A percentile compares a stretch with the other conserved stretches of the same genome.
These are phyloP conservation scores for Halocaridina rubra DNA, from an alignment of 2,888 invertebrate species.

Conservation along the genomic window DNA sequence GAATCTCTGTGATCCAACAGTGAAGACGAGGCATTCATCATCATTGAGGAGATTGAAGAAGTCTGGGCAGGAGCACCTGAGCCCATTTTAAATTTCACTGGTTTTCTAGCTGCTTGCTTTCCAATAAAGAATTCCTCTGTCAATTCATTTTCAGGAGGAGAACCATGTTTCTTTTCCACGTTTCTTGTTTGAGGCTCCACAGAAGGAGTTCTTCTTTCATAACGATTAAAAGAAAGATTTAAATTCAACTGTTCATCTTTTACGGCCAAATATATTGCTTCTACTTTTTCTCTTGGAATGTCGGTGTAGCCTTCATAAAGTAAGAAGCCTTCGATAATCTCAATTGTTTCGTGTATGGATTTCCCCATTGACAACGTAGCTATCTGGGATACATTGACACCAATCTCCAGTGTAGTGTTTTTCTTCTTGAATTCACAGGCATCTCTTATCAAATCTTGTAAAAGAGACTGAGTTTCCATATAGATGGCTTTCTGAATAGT, in stretches of 20 bases:
- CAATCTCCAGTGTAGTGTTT: neutral
- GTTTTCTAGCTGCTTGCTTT: too few species aligned
- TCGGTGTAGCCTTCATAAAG: neutral
- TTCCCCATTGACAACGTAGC: neutral
- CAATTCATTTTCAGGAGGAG: neutral
- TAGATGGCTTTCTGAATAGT: neutral
- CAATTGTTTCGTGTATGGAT: neutral
- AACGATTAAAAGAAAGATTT: neutral
- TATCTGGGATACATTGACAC: neutral
- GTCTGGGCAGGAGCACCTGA: too few species aligned
- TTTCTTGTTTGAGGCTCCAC: neutral
- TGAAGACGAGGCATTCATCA: too few species aligned
- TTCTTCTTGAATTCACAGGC: neutral
- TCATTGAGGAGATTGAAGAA: too few species aligned
- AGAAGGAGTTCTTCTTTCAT: neutral
- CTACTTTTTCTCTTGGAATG: neutral
- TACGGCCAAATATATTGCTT: neutral
- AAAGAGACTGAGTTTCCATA: neutral
- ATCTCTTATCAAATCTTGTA: neutral
- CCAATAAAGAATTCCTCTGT: neutral
- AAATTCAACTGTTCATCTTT: neutral
- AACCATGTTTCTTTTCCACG: neutral
- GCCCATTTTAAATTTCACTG: too few species aligned
- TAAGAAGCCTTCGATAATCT: neutral
- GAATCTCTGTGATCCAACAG: neutral